phyloP scores from a whole-genome alignment of 2,888 invertebrate genomes.

The Keiferia lycopersicella region DNA sequence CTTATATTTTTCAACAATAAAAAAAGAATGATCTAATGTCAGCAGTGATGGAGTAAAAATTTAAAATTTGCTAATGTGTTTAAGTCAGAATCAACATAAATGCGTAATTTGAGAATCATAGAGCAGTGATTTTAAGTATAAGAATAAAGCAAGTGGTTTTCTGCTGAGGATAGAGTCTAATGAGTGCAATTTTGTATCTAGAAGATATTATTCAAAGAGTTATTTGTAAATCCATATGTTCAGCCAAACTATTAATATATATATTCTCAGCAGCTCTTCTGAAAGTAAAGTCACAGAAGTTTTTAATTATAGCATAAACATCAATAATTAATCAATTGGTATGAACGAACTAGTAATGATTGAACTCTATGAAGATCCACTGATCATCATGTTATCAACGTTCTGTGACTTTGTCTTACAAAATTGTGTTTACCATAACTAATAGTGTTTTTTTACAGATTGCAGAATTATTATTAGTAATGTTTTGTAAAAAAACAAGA shows the following conservation, averaged over 20 bases:
- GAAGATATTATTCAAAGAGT: too few species aligned
- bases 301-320: not conserved
- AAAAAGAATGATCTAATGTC: not conserved
- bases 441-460: conserved; percentile 17
- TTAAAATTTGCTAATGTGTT: not conserved
- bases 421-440: not conserved
- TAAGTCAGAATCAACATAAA: not conserved
- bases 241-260: too few species aligned
- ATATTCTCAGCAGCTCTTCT: conserved; percentile 47
- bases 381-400: conserved; percentile 11
- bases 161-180: not conserved
- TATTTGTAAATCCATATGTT: not conserved
- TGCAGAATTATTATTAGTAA: not conserved
- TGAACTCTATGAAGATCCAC: not conserved
- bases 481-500: not conserved
- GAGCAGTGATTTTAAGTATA: not conserved
- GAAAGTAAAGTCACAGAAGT: conserved; percentile 42
- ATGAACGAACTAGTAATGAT: too few species aligned
- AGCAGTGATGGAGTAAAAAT: not conserved
- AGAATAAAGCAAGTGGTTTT: not conserved
- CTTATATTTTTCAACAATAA: too few species aligned
- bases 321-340: not conserved
- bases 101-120: not conserved
- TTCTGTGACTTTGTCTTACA: conserved; percentile 38
- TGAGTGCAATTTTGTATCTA: not conserved